Evolutionary conservation across 2,888 invertebrate genomes (phyloP).

Genomic region (Pinctada fucata): DNA sequence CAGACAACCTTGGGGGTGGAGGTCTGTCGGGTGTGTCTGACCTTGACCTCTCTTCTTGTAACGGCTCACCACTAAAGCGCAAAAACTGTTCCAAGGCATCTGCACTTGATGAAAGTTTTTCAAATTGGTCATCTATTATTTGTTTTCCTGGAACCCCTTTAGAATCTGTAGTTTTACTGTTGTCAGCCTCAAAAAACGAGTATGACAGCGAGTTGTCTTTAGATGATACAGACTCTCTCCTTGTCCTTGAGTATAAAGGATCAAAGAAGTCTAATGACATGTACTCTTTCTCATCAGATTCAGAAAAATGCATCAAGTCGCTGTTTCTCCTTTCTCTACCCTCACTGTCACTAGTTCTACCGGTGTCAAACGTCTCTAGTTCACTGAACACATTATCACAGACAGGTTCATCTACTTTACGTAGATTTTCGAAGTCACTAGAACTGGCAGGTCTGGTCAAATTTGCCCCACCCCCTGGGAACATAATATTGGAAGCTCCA

Average conservation of each 20-base stretch:
- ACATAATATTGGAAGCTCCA: background rate
- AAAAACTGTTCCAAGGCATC: slow-evolving; percentile 22
- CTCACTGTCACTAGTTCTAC: background rate
- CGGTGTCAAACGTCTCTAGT: slow-evolving; percentile 15
- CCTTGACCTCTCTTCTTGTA: background rate
- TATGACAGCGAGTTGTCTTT: slow-evolving; percentile 40
- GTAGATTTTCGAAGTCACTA: slow-evolving; percentile 31
- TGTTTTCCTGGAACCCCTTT: background rate
- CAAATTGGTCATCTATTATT: background rate
- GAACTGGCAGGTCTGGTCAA: slow-evolving; percentile 9
- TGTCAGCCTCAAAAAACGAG: background rate
- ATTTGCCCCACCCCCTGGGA: background rate
- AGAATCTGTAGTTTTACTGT: background rate
- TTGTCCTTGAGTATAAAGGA: slow-evolving; percentile 62
- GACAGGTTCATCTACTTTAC: slow-evolving; percentile 23
- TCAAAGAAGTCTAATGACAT: slow-evolving; percentile 69
- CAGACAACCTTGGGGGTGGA: background rate
- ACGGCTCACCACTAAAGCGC: background rate
- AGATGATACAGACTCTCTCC: slow-evolving; percentile 57
- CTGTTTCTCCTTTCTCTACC: slow-evolving; percentile 42
- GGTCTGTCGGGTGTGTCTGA: slow-evolving; percentile 18
- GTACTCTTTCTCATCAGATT: slow-evolving; percentile 64
- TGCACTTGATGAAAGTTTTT: slow-evolving; percentile 4
- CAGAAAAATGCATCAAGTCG: slow-evolving; percentile 61
- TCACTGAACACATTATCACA: slow-evolving; percentile 19